Base-by-base conservation (phyloP, 2,797 vertebrate genomes). In the Peromyscus aztecus region DNA sequence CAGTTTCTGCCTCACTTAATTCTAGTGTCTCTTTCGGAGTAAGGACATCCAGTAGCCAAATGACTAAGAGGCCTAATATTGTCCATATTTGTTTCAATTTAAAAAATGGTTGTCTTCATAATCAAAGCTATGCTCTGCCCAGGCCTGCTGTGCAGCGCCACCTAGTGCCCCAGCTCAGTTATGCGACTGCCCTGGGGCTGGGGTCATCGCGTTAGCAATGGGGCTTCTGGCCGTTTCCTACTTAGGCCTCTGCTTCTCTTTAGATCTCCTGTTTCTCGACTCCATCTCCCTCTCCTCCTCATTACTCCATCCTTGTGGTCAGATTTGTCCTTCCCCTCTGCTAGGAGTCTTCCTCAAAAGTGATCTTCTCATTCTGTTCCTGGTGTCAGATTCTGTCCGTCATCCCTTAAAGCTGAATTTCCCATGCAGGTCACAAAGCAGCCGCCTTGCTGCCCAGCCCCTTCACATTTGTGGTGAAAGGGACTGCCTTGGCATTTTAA, bases 71-170 rank as follows among this genome's bases (percentile, higher is more conserved):
- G 23, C 21, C 89, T 71, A 14, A 52, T 24, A 40, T 37, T 55
- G 24, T 63, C 59, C 49, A 1, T 67, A 73, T 81, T 52, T 43
- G 55, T 73, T 81, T n/a, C 6, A 0, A 0, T 78, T 61, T 94
- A 77, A 31, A 69, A 67, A 78, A 46, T 37, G 2, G 24, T 24
- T 17, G 55, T 82, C 75, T 86, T 81, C 43, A 40, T 6, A 31
- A 65, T 43, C 61, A 65, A 43, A 52, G 75, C 52, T 49, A 4
- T 52, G 52, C 21, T 31, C 76, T 67, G 61, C 34, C 27, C 21
- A 23, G 59, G 0, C 24, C 40, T 94, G 96, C 92, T 21, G 0
- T 3, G 55, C 91, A 96, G 95, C 77, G 97, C 98, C 98, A 96
- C 61, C 98, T 98, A 90, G 98, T 77, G 98, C 61, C 49, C 13